Base-by-base conservation (phyloP, 2,113 vertebrate genomes). In the Hemichromis elongatus region DNA sequence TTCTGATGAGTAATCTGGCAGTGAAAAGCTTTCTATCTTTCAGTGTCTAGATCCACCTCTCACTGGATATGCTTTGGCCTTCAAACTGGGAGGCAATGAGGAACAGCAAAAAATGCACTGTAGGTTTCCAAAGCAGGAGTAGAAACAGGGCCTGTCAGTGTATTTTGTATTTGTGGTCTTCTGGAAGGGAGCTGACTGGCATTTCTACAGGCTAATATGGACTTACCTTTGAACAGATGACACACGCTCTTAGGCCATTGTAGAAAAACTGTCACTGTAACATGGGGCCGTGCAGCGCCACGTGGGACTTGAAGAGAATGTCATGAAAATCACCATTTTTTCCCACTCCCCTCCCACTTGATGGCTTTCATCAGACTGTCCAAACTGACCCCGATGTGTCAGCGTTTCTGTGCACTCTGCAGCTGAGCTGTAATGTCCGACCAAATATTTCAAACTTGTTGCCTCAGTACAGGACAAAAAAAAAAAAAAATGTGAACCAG, bases 221-320 rank as follows among this genome's bases (percentile, higher is more conserved):
- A 93, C 89, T 93, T 92, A 93, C 90, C 89, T 93, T 92, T 86
- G 91, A 81, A 63, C 55, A 75, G 77, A 90, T 40, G 81, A 86
- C 89, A 86, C 73, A 79, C 86, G 75, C 83, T 45, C 81, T 61
- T 40, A 79, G 82, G 26, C 61, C 45, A 57, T 86, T 66, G 82
- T 35, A 85, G 81, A 55, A 35, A 81, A 26, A 59, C 35, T 86
- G 70, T 66, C 86, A 77, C 68, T 28, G 82, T 81, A 37, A 84
- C 54, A 7, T 7, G n/a, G 82, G 66, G 84, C 77, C 66, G 79
- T 6, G 77, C 11, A 5, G 37, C 1, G 4, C 50, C 18, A 16
- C 1, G 6, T 80, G 26, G 45, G 13, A 75, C 83, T 77, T 42
- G 10, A 5, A 55, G 59, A 3, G 4, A 56, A 85, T 85, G 68